Evolutionary conservation across 2,888 invertebrate genomes (phyloP), one percentile per base, ranked within the genome.

Genomic region (Colostygia pectinataria): DNA sequence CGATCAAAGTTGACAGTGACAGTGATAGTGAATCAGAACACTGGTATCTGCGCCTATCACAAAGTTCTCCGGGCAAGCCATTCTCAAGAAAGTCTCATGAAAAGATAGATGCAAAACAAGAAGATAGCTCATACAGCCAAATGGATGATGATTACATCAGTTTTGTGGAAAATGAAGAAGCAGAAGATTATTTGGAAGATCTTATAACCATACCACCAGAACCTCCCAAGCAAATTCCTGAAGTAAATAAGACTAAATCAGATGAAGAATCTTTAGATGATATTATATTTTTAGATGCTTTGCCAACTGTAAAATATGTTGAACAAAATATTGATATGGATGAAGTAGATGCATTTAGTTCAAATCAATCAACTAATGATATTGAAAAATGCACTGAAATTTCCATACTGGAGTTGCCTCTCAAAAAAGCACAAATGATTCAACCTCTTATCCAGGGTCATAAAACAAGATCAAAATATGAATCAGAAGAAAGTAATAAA

Each of bases 1-100:
- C 72, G 29, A 81, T 85, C 58, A 62, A 68, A 58, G 68, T 88
- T 40, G 83, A 83, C 37, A 82, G 81, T 68, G 86, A 90, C 24
- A 91, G 89, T 67, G 91, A 91, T 38, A 91, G 91, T 69, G 91
- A 91, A 60, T 85, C 89, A 40, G 88, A 90, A 41, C 76, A 91
- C 43, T 91, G 92, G 80, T 80, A 84, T 10, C 65, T 82, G 33
- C 88, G 92, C 33, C 87, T 93, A 28, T 86, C 93, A 1, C 91
- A 92, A 67, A 85, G 74, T 56, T 83, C 89, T 53, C 83, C 86
- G 12, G 77, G 78, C 2, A 87, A 87, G 61, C 78, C 83, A 23
- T 80, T 83, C 43, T 65, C 63, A 28, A 76, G 77, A 62, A 49
- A 68, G 15, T 13, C 59, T 13, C 65, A 61, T 48, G 59, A 63